A percentile compares a stretch with the other conserved stretches of the same genome.
Conservation (phyloP, 2,888 invertebrate species). For the Ceratothoa steindachneri region DNA sequence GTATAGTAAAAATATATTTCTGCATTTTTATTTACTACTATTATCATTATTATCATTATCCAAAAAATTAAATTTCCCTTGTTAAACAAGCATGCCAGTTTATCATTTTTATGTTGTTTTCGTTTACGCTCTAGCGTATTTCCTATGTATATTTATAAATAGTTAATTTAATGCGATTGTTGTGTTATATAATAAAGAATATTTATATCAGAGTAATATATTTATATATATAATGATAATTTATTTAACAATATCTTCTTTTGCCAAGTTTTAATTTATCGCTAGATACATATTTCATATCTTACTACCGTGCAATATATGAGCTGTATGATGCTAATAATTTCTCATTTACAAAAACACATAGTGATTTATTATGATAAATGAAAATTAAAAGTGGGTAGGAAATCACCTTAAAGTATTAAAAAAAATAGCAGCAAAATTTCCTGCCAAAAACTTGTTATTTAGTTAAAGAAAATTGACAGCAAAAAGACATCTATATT, state of each 20-base stretch:
- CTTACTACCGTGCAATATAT: neutral
- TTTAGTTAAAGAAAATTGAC: no score
- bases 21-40: neutral
- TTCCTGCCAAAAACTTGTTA: no score
- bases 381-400: no score
- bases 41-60: neutral
- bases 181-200: neutral
- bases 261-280: neutral
- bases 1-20: no score
- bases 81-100: neutral
- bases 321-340: neutral
- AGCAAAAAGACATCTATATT: no score
- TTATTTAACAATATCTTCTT: neutral
- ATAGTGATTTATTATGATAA: no score
- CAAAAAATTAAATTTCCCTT: neutral
- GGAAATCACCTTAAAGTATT: no score
- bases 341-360: no score
- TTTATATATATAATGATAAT: constrained; percentile 1
- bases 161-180: neutral
- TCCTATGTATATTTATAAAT: neutral
- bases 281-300: neutral
- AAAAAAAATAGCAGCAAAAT: no score
- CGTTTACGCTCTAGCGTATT: neutral
- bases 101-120: neutral
- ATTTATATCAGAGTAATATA: neutral